These are phyloP conservation scores for Megalurothrips usitatus DNA, from an alignment of 2,888 invertebrate species.

Conservation along the genomic window DNA sequence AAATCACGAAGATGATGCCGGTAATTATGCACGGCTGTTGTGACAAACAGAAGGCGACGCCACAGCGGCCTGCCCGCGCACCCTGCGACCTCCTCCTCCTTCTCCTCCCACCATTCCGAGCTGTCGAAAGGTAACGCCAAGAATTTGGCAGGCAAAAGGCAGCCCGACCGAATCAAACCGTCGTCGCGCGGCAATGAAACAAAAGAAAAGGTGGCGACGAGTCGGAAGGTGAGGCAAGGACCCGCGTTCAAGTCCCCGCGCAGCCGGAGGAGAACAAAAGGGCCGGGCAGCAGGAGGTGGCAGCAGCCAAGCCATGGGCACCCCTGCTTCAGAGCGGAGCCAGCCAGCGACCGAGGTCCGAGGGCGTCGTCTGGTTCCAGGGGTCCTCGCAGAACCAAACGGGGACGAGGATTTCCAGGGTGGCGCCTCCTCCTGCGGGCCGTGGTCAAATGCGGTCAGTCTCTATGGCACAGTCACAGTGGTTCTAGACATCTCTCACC, in stretches of 20 bases:
- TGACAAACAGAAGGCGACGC: constrained; percentile 15
- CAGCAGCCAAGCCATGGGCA: no score
- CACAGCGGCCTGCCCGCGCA: not conserved
- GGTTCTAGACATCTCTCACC: no score
- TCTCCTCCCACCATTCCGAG: not conserved
- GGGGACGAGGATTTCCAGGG: no score
- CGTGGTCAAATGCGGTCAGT: no score
- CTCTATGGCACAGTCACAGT: no score
- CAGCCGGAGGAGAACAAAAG: no score
- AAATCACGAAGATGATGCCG: not conserved
- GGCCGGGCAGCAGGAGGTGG: no score
- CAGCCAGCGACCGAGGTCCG: no score
- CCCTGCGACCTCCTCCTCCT: not conserved
- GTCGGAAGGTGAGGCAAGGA: not conserved
- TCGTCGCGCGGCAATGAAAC: not conserved
- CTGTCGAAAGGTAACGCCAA: constrained; percentile 15
- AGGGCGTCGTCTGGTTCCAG: no score
- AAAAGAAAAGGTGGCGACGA: not conserved
- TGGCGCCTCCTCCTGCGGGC: no score
- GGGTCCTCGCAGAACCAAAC: no score
- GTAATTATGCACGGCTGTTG: constrained; percentile 5
- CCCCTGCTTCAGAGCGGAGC: no score
- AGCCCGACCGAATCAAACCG: not conserved
- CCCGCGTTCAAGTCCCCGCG: not conserved
- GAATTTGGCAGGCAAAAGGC: not conserved